Evolutionary conservation across 2,113 vertebrate genomes (phyloP), one percentile per base, ranked within the genome.

Genomic region (Leptodactylus fuscus): DNA sequence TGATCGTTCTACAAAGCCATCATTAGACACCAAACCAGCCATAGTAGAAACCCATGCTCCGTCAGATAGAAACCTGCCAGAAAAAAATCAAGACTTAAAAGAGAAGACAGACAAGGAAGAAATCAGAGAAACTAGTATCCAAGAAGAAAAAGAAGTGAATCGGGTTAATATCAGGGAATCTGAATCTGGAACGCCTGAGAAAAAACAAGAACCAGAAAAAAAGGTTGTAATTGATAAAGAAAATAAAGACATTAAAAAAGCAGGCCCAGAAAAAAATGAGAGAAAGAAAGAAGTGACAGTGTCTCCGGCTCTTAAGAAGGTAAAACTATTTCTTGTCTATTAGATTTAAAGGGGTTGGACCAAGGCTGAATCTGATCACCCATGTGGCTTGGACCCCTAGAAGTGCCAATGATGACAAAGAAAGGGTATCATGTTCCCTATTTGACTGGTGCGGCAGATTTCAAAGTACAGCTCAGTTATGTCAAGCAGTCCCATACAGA

Each of bases 1-100:
- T 1, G 94, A 97, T 88, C 96, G 97, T 76, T 94, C 96, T 0
- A 94, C 87, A 29, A 99, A 99, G 88, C 97, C 98, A 0, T 0
- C 87, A 0, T 46, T 91, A 29, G 88, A 88, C 10, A 85, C 27
- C 22, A 1, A 1, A 89, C 81, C 90, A 95, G 81, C 94, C 48
- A 96, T 97, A 81, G 95, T 97, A 67, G 96, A 95, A 49, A 93
- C 91, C 55, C 94, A 92, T 82, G 87, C 94, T 89, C 95, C 96
- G 89, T 96, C 96, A 87, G 96, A 91, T 41, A 94, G 82, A 13
- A 89, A 87, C 41, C 89, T 93, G 44, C 92, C 93, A 58, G 92
- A 92, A 0, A 91, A 92, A 67, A 3, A 18, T 36, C 62, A 67
- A 69, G 65, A 69, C 18, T 7, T 38, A 13, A 92, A 94, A 60